A percentile compares a stretch with the other conserved stretches of the same genome.
Conservation (phyloP, 2,113 vertebrate genomes). For the Tachuris rubrigastra region DNA sequence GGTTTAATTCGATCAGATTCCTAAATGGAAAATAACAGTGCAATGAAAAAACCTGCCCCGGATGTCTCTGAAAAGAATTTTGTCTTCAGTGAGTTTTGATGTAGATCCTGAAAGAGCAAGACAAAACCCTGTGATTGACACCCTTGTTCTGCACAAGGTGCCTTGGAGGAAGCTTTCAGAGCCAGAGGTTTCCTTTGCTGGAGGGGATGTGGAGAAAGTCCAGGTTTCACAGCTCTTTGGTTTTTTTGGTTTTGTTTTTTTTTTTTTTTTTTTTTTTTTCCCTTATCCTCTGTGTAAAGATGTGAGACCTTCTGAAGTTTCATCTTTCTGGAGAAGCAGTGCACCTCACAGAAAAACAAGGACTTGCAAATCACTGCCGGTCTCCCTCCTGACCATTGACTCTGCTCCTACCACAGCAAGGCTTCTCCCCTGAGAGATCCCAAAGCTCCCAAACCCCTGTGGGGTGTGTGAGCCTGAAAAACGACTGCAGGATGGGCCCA, state of each 20-base stretch:
- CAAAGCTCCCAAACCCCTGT: not conserved
- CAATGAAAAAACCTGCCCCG: rapidly evolving
- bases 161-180: conserved; percentile 38
- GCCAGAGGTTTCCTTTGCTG: conserved; percentile 44
- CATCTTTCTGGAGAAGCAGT: not conserved
- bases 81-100: conserved; percentile 28
- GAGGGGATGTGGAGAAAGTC: conserved; percentile 15
- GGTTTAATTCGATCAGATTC: conserved; percentile 50
- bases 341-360: not conserved
- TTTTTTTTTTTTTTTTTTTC: no score
- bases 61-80: not conserved
- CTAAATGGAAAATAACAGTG: conserved; percentile 35
- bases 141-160: conserved; percentile 30
- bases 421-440: not conserved
- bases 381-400: not conserved
- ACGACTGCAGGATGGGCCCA: not conserved
- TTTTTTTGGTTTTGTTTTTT: not conserved
- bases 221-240: not conserved
- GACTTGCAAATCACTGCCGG: not conserved
- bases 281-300: not conserved
- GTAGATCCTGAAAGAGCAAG: conserved; percentile 18
- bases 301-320: not conserved
- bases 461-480: not conserved
- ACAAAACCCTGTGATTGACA: conserved; percentile 43
- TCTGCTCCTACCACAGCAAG: not conserved